Evolutionary conservation across 2,888 invertebrate species (phyloP).

Genomic region (Thera obeliscata): DNA sequence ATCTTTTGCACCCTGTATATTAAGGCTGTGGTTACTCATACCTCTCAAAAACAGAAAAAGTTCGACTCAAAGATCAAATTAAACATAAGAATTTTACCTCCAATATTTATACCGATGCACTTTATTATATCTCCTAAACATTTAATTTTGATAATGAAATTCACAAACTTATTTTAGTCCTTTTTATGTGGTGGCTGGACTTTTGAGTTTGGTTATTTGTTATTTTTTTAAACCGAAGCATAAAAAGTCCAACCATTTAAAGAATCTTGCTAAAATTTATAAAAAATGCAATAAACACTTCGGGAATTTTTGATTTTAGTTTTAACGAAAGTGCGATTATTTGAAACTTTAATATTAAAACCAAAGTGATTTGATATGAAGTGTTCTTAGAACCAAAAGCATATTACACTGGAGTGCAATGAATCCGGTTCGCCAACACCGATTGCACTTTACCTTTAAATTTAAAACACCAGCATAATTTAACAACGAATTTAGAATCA

Average conservation of each 20-base stretch:
- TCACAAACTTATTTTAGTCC: background rate
- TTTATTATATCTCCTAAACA: constrained; percentile 1
- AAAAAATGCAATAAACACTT: constrained; percentile 2
- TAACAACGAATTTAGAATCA: no score
- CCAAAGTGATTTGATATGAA: background rate
- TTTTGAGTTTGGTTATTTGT: constrained; percentile 11
- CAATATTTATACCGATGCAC: background rate
- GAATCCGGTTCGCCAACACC: no score
- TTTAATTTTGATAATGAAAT: constrained; percentile 4
- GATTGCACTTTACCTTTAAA: no score
- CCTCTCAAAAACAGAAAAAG: background rate
- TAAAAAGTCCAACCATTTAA: constrained; percentile 8
- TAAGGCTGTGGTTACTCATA: background rate
- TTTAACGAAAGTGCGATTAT: background rate
- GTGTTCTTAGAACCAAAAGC: background rate
- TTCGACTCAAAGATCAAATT: background rate
- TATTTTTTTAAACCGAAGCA: constrained; percentile 3
- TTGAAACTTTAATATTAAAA: background rate
- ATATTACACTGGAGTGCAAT: no score
- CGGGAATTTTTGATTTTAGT: background rate
- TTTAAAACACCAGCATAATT: no score
- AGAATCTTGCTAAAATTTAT: constrained; percentile 9
- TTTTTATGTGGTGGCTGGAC: constrained; percentile 15
- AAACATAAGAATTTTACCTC: background rate
- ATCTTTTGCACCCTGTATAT: background rate